Evolutionary conservation across 2,888 invertebrate genomes (phyloP).

Genomic region (Leucophenga montana): DNA sequence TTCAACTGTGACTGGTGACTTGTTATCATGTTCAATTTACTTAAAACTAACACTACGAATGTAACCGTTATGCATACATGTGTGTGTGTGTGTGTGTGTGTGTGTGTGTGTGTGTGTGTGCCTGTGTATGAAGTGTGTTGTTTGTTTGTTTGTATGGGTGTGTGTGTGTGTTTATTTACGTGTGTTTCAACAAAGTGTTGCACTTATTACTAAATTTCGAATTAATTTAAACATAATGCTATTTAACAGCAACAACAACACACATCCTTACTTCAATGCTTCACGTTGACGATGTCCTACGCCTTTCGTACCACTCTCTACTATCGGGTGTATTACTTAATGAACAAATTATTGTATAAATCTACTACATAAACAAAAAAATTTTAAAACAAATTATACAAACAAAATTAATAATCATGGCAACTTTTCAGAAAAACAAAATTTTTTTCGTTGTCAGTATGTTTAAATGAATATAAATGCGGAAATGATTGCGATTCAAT

Average conservation of each 20-base stretch:
- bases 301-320: no score
- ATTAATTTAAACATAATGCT: not conserved
- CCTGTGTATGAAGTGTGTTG: constrained; percentile 34
- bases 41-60: constrained; percentile 31
- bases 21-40: no score
- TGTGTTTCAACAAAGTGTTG: constrained; percentile 56
- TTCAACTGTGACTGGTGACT: no score
- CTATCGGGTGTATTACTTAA: no score
- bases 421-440: constrained; percentile 13
- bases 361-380: constrained; percentile 1
- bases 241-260: constrained; percentile 42
- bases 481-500: not conserved
- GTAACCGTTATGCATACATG: constrained; percentile 35
- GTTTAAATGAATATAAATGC: not conserved
- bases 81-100: constrained; percentile 37
- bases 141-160: constrained; percentile 31
- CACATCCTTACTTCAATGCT: constrained; percentile 46
- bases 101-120: constrained; percentile 33
- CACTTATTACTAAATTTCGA: constrained; percentile 42
- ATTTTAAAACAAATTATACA: not conserved
- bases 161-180: constrained; percentile 39
- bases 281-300: constrained; percentile 42
- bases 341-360: not conserved
- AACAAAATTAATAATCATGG: constrained; percentile 19
- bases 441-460: not conserved